Evolutionary conservation across 1,140 invertebrate species (phyloP).

Genomic region (Zaprionus davidi): DNA sequence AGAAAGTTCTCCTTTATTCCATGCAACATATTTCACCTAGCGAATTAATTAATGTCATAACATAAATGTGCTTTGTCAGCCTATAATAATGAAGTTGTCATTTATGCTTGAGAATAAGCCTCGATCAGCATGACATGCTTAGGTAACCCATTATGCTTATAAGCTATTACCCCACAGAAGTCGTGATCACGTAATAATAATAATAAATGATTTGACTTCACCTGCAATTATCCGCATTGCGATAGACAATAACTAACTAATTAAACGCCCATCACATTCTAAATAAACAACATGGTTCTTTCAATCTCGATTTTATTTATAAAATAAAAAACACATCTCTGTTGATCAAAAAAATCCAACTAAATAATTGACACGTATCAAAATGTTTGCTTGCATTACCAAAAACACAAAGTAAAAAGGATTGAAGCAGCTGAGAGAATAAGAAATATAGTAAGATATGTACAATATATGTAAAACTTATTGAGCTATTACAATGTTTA

Average conservation of each 20-base stretch:
- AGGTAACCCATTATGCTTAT: background rate
- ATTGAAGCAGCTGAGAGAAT: constrained; percentile 22
- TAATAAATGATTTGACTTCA: constrained; percentile 6
- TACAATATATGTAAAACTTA: constrained; percentile 19
- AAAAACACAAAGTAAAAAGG: constrained; percentile 35
- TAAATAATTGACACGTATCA: constrained; percentile 66
- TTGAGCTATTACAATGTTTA: constrained; percentile 1
- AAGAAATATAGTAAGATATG: constrained; percentile 18
- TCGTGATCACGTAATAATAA: constrained; percentile 7
- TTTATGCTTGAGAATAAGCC: constrained; percentile 19
- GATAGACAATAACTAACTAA: background rate
- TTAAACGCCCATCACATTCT: background rate
- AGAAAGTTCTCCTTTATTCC: background rate
- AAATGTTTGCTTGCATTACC: constrained; percentile 53
- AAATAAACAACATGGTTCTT: constrained; percentile 24
- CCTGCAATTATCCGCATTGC: background rate
- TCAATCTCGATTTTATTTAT: constrained; percentile 79
- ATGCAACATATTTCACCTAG: background rate
- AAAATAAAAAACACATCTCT: constrained; percentile 80
- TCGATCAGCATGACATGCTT: constrained; percentile 29
- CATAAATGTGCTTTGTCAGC: constrained; percentile 27
- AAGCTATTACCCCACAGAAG: background rate
- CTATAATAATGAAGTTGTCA: background rate
- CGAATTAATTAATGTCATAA: background rate
- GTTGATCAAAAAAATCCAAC: constrained; percentile 73